Conservation (phyloP, 2,113 vertebrate species). For the Peromyscus maniculatus region DNA sequence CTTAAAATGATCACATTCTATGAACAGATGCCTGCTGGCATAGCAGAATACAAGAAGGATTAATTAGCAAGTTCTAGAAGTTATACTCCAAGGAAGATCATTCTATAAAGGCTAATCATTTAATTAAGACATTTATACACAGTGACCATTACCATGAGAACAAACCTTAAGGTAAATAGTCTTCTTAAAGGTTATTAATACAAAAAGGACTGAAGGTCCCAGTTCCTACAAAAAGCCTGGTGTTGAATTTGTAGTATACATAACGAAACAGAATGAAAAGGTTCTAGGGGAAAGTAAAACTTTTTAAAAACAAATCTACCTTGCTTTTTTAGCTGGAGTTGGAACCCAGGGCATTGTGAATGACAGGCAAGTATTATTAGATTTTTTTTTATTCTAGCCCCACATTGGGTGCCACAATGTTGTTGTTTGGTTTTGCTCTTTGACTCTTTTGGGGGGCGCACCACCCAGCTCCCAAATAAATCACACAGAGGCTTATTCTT, state of each 20-base stretch:
- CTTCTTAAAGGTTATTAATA: constrained; percentile 60
- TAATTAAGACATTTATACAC: constrained; percentile 81
- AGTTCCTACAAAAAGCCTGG: constrained; percentile 56
- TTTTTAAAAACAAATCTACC: not conserved
- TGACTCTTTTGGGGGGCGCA: no score
- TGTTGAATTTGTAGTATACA: constrained; percentile 53
- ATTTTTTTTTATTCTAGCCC: no score
- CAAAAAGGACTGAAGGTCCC: constrained; percentile 45
- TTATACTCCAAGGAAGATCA: constrained; percentile 55
- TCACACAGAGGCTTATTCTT: no score
- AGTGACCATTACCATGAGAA: constrained; percentile 75
- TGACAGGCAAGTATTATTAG: not conserved
- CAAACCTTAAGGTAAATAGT: constrained; percentile 34
- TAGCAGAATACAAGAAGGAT: not conserved
- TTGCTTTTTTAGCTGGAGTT: not conserved
- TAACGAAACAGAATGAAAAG: constrained; percentile 41
- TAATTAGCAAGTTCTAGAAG: not conserved
- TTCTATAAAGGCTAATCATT: constrained; percentile 82
- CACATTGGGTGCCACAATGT: no score
- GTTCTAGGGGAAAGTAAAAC: not conserved
- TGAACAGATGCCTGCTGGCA: not conserved
- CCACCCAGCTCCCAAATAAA: no score
- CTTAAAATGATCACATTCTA: constrained; percentile 14
- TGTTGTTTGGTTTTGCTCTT: no score
- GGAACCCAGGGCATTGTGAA: not conserved